These are phyloP conservation scores for Frieseomelitta varia DNA, from an alignment of 1,140 invertebrate species.

Conservation along the genomic window DNA sequence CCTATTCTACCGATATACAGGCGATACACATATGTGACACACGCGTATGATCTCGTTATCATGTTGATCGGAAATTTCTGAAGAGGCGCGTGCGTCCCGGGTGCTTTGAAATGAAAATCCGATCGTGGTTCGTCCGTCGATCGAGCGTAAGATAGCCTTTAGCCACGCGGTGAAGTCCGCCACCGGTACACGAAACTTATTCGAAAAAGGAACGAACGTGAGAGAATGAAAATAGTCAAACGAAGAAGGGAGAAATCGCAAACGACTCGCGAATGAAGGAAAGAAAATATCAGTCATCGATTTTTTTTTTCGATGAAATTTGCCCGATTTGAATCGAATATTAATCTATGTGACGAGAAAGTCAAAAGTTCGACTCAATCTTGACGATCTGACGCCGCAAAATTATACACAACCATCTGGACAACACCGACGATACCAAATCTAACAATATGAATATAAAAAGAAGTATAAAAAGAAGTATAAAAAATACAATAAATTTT, in stretches of 20 bases:
- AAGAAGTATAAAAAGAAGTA: no score
- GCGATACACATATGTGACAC: slow-evolving; percentile 4
- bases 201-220: not conserved
- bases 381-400: no score
- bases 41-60: slow-evolving; percentile 15
- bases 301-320: no score
- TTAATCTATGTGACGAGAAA: no score
- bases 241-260: not conserved
- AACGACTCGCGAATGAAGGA: not conserved
- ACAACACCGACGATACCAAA: no score
- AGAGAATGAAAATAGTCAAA: no score
- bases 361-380: no score
- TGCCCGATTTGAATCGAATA: no score
- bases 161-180: not conserved
- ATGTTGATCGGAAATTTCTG: not conserved
- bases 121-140: not conserved
- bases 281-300: no score
- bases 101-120: slow-evolving; percentile 1
- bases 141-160: not conserved
- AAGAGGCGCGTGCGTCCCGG: not conserved
- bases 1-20: slow-evolving; percentile 3
- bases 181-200: not conserved
- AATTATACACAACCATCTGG: no score
- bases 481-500: no score
- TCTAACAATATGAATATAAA: no score